Evolutionary conservation across 2,797 vertebrate genomes (phyloP), one percentile per base, ranked within the genome.

Genomic region (Gadopsis marmoratus): DNA sequence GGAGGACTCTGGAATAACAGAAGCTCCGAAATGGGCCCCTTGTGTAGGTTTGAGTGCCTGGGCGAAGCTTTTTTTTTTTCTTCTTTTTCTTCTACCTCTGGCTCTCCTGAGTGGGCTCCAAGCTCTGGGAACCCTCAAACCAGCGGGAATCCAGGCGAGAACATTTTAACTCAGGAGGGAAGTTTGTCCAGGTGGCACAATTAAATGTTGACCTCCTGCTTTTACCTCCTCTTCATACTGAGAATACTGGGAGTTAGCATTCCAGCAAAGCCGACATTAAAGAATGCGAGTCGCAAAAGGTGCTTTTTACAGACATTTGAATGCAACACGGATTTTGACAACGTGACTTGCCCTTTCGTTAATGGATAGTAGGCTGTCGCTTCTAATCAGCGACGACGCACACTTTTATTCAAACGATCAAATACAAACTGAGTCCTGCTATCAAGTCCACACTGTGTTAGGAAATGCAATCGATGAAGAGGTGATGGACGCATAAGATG

Each of bases 1-100:
- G 48, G 64, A 61, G 61, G 48, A 45, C 69, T 37, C 51, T 87
- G 64, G 62, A 85, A 84, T 78, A 87, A 80, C 74, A 86, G 19
- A 4, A 31, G 68, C 67, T 79, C 0, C 5, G 71, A 85, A 86
- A 87, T 21, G 56, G 54, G 10, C 77, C 83, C 76, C 62, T 76
- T 6, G 45, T 37, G 75, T 33, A 54, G 43, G 45, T 78, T 74
- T 58, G 70, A 81, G 48, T 50, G 64, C 68, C 55, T 23, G 23
- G 37, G 33, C 5, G 14, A 51, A 74, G 43, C 4, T 51, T 60
- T 67, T 74, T 35, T 37, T 51, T 58, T 60, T 67, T 74, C 31
- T 37, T 51, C 54, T 60, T 67, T 74, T 35, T 37, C 47, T 58
- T 61, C 13, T 7, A n/a, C 4, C 56, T 41, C 41, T 26, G 17